These are phyloP conservation scores for Pandemis corylana DNA, from an alignment of 2,888 invertebrate genomes.

Conservation along the genomic window DNA sequence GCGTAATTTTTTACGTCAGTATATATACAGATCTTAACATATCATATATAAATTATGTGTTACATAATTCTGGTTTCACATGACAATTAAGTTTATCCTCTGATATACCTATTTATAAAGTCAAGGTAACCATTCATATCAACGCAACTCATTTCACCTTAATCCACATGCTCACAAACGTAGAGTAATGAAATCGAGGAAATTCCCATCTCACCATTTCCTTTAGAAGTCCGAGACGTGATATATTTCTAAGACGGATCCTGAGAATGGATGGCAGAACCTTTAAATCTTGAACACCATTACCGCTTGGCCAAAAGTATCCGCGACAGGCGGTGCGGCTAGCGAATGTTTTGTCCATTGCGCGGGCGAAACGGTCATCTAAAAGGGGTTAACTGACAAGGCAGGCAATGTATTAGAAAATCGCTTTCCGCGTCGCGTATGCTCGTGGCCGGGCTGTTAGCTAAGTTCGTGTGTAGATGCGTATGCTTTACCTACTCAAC, in stretches of 20 bases:
- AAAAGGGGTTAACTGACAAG: too few species aligned
- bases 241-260: conserved; percentile 26
- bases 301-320: background rate
- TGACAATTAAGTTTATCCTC: background rate
- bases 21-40: too few species aligned
- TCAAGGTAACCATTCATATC: background rate
- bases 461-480: too few species aligned
- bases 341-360: background rate
- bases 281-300: conserved; percentile 38
- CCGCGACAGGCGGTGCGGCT: background rate
- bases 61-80: background rate
- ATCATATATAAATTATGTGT: too few species aligned
- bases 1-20: too few species aligned
- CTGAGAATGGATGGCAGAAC: conserved; percentile 32
- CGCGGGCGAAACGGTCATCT: too few species aligned
- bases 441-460: too few species aligned
- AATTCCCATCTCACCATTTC: conserved; percentile 33
- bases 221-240: conserved; percentile 26
- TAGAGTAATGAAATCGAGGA: conserved; percentile 14
- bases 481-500: too few species aligned
- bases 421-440: too few species aligned
- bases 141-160: background rate
- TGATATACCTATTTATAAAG: background rate
- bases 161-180: background rate
- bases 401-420: too few species aligned